Evolutionary conservation across 2,888 invertebrate species (phyloP), one percentile per base, ranked within the genome.

Genomic region (Eubasilissa splendida): DNA sequence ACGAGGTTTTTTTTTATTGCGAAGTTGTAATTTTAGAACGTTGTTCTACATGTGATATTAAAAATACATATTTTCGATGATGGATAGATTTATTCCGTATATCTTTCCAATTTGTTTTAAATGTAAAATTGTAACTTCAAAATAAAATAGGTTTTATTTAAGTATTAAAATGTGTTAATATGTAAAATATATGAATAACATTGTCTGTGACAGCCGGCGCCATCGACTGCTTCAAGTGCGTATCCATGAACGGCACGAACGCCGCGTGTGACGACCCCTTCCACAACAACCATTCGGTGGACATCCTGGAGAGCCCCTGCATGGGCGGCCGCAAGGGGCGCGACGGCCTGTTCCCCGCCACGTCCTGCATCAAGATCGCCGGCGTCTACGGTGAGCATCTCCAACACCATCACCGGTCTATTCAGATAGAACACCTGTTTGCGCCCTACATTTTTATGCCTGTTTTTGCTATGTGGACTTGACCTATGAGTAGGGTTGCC

Each of bases 171-270:
- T n/a, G 58, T 58, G 58, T n/a, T 42, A 42, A 42, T 42, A 42
- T 42, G 0, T 0, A 8, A 7, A 60, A 70, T 53, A 42, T 42
- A 42, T 42, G 0, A 0, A 8, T 4, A 60, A 70, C 54, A 84
- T 87, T 33, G 3, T 58, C 58, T 63, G 14, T 22, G 3, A 10
- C 86, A 93, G 93, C 89, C 22, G 87, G 88, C 84, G 91, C 93
- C 77, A 97, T 99, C 86, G 99, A 98, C 89, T 99, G 99, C 88
- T 99, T 98, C 92, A 98, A 98, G 88, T 99, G 99, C 88, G 96
- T 97, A 71, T 99, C 98, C 0, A 93, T 96, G 89, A 96, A 97
- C 87, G 95, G 96, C 42, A 92, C 93, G 85, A 96, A 97, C 87
- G 93, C 93, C 77, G 93, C 96, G 0, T 98, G 98, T 87, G 99